These are phyloP conservation scores for Peromyscus aztecus DNA, from an alignment of 2,797 vertebrate species.

Conservation along the genomic window DNA sequence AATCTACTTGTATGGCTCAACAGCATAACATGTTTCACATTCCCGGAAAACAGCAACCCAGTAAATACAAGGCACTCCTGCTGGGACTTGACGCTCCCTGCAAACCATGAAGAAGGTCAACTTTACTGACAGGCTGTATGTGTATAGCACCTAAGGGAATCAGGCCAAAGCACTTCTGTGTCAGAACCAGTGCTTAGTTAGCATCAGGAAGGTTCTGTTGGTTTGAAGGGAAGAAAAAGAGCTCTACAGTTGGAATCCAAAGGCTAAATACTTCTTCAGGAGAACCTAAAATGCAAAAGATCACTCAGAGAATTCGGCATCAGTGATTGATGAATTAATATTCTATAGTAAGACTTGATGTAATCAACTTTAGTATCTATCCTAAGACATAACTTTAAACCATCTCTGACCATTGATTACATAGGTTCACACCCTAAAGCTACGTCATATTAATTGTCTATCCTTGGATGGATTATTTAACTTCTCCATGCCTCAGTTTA, in stretches of 20 bases:
- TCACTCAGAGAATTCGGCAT: background rate
- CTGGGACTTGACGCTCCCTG: background rate
- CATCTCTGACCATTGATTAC: background rate
- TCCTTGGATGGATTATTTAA: background rate
- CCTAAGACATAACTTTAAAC: slow-evolving; percentile 10
- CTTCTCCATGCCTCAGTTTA: background rate
- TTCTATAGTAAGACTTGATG: background rate
- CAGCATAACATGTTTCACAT: background rate
- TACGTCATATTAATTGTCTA: background rate
- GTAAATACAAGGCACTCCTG: background rate
- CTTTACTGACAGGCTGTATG: background rate
- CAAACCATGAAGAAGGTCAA: background rate
- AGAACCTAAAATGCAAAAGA: slow-evolving; percentile 46
- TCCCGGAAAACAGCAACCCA: background rate
- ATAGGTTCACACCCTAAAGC: background rate
- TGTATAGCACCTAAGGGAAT: background rate
- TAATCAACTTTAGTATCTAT: slow-evolving; percentile 8
- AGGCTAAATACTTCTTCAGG: slow-evolving; percentile 7
- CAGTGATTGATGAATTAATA: slow-evolving; percentile 33
- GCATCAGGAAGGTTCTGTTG: background rate
- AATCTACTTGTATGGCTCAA: background rate
- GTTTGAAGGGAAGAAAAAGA: background rate
- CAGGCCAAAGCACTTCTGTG: background rate
- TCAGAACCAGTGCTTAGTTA: background rate
- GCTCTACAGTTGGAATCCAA: slow-evolving; percentile 2